Percentiles rank a stretch among this genome's conserved stretches.
These are phyloP conservation scores for Dryobates pubescens DNA, from an alignment of 2,797 vertebrate genomes.

Conservation along the genomic window DNA sequence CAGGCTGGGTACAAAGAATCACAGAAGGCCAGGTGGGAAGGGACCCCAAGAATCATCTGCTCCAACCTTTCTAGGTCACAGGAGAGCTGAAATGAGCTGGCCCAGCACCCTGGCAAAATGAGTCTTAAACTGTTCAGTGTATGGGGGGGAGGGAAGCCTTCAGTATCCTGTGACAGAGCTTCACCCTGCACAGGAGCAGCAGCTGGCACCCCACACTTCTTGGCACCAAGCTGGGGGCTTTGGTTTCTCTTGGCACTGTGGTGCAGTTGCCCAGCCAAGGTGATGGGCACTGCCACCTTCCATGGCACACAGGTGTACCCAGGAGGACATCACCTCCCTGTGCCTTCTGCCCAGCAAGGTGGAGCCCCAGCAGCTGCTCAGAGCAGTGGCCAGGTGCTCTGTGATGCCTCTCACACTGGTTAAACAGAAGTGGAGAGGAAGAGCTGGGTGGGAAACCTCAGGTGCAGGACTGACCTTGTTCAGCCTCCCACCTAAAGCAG, in stretches of 20 bases:
- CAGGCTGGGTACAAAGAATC: background rate
- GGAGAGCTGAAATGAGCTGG: no score
- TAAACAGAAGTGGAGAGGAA: background rate
- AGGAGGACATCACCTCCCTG: accelerated
- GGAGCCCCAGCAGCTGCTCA: background rate
- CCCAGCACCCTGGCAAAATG: no score
- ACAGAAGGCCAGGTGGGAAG: no score
- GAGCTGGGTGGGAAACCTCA: background rate
- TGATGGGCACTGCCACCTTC: background rate
- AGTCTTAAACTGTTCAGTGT: no score
- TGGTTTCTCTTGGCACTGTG: background rate
- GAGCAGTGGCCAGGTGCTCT: accelerated
- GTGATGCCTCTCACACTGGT: accelerated
- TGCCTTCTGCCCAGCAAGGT: background rate
- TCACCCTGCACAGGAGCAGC: background rate
- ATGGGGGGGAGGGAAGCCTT: no score
- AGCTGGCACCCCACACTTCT: accelerated
- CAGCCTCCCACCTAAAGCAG: accelerated
- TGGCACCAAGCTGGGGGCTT: accelerated
- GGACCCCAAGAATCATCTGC: no score
- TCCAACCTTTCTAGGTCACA: no score
- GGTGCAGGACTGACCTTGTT: background rate
- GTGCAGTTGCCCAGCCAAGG: background rate
- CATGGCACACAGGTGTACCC: accelerated
- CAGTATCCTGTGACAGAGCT: background rate